Conservation (phyloP, 2,797 vertebrate genomes). For the Paguma larvata region DNA sequence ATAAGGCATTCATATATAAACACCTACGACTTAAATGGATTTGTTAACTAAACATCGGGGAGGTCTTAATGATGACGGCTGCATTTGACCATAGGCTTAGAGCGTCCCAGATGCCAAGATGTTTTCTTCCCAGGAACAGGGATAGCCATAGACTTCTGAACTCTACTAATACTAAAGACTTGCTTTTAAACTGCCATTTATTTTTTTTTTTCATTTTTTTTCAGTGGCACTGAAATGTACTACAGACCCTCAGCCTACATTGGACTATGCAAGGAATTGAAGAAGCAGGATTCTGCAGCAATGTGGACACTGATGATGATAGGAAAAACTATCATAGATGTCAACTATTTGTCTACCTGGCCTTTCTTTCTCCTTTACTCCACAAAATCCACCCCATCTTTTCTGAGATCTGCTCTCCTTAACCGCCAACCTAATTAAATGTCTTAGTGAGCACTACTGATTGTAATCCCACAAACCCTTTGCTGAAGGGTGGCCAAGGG, state of each 20-base stretch:
- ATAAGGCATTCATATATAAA: slow-evolving; percentile 13
- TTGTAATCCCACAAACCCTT: neutral
- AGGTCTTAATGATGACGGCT: slow-evolving; percentile 8
- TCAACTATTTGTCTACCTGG: neutral
- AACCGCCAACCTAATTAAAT: too few relatives aligned
- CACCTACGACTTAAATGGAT: slow-evolving; percentile 2
- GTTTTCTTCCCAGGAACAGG: neutral
- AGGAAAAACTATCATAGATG: neutral
- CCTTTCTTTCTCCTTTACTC: neutral
- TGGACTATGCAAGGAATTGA: neutral
- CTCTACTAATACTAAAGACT: neutral
- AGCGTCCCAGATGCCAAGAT: neutral
- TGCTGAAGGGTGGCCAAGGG: neutral
- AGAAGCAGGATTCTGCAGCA: neutral
- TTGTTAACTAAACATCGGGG: slow-evolving; percentile 16
- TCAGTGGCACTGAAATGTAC: neutral
- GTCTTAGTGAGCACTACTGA: neutral
- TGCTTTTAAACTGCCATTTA: neutral
- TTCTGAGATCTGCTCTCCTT: neutral
- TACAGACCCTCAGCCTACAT: neutral
- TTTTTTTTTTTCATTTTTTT: neutral
- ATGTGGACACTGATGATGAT: neutral
- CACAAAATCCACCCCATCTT: neutral
- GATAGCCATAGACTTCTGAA: neutral
- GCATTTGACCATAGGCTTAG: neutral